Percentiles rank a stretch among this genome's conserved stretches.
phyloP scores from a whole-genome alignment of 2,113 vertebrate species.

The Alces alces region DNA sequence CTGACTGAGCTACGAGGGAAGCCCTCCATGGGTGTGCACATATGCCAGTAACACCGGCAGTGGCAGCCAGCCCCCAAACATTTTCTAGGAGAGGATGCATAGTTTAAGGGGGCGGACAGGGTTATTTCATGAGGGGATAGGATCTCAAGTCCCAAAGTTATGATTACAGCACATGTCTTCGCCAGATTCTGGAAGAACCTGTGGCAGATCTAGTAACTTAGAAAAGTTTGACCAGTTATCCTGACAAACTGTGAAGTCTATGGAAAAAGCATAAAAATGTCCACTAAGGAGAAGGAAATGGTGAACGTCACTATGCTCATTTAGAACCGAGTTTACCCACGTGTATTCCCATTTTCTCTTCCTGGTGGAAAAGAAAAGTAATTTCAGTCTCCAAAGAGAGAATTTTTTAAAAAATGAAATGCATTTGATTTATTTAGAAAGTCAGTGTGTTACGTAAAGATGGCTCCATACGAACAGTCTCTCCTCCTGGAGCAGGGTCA shows the following conservation, averaged over 20 bases:
- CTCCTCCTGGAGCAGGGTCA: neutral
- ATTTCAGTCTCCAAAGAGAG: neutral
- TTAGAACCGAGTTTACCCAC: neutral
- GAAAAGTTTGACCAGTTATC: neutral
- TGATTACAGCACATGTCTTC: too few relatives aligned
- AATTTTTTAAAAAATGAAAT: neutral
- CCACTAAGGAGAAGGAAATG: neutral
- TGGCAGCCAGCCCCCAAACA: neutral
- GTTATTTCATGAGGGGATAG: neutral
- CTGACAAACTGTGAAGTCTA: neutral
- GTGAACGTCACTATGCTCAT: neutral
- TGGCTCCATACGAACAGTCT: neutral
- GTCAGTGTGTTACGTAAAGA: neutral
- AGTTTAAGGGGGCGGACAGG: neutral
- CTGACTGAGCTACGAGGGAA: neutral
- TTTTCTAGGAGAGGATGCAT: neutral
- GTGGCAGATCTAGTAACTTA: too few relatives aligned
- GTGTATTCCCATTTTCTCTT: neutral
- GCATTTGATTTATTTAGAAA: neutral
- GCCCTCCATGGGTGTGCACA: accelerated
- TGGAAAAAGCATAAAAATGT: neutral
- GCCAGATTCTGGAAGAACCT: neutral
- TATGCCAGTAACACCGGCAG: neutral
- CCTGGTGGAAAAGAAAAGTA: neutral
- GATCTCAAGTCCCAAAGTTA: neutral